Evolutionary conservation across 2,113 vertebrate genomes (phyloP).

Genomic region (Pardalotus punctatus): DNA sequence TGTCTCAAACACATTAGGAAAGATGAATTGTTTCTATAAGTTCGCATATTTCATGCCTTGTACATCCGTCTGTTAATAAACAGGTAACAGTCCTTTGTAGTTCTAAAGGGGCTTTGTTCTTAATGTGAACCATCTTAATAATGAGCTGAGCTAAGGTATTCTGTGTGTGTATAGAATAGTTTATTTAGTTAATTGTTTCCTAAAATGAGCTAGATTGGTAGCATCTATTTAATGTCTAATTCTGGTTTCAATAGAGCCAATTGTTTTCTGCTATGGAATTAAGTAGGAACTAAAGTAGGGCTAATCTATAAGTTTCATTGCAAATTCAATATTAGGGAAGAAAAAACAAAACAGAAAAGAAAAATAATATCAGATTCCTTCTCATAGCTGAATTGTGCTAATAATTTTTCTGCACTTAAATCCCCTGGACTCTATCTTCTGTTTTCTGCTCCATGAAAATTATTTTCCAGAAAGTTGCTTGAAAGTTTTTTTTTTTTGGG

Average conservation of each 20-base stretch:
- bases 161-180: neutral
- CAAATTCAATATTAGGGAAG: neutral
- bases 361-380: neutral
- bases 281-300: neutral
- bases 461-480: neutral
- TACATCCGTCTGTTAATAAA: neutral
- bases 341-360: neutral
- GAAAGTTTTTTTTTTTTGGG: neutral
- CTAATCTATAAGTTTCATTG: neutral
- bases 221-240: neutral
- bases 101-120: neutral
- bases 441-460: neutral
- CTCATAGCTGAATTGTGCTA: neutral
- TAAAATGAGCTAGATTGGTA: neutral
- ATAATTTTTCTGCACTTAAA: neutral
- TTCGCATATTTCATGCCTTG: neutral
- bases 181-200: neutral
- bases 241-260: neutral
- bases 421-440: neutral
- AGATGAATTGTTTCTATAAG: neutral
- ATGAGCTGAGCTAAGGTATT: neutral
- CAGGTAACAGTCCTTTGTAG: neutral
- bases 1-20: neutral
- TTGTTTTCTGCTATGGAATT: neutral
- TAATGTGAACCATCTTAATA: neutral